Evolutionary conservation across 2,888 invertebrate species (phyloP).

Genomic region (Hirtodrosophila duncani): DNA sequence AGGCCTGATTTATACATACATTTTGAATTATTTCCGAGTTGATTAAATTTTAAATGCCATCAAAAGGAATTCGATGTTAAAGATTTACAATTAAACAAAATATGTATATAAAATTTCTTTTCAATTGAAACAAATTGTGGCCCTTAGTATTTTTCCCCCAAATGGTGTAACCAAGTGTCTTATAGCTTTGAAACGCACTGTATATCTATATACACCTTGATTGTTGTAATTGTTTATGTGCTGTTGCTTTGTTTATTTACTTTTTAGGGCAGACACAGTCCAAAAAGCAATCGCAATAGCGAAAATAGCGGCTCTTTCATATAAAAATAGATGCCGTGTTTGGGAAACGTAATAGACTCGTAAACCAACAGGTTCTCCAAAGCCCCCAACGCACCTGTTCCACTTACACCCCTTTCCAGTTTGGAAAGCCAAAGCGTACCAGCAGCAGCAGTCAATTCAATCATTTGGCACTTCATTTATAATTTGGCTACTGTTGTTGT

Average conservation of each 20-base stretch:
- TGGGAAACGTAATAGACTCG: no score
- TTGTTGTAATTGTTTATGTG: conserved; percentile 64
- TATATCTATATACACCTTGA: conserved; percentile 58
- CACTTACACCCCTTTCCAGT: no score
- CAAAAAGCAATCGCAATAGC: conserved; percentile 26
- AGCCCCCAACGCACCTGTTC: no score
- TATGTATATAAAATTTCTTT: no score
- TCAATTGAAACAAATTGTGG: neutral
- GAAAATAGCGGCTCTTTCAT: neutral
- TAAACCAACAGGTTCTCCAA: no score
- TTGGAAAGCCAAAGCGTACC: no score
- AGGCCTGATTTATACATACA: no score
- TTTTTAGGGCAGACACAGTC: conserved; percentile 59
- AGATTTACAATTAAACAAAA: no score
- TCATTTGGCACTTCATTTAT: conserved; percentile 59
- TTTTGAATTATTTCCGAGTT: no score
- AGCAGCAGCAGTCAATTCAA: conserved; percentile 42
- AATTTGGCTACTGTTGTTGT: conserved; percentile 17
- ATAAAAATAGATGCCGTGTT: no score
- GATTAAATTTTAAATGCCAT: no score
- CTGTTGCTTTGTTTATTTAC: conserved; percentile 61
- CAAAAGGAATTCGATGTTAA: no score
- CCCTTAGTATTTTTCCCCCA: neutral
- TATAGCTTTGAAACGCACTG: conserved; percentile 55
- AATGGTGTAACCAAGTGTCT: conserved; percentile 8